phyloP scores from a whole-genome alignment of 2,888 invertebrate species.

The Scaptomyza cyrtandrae region DNA sequence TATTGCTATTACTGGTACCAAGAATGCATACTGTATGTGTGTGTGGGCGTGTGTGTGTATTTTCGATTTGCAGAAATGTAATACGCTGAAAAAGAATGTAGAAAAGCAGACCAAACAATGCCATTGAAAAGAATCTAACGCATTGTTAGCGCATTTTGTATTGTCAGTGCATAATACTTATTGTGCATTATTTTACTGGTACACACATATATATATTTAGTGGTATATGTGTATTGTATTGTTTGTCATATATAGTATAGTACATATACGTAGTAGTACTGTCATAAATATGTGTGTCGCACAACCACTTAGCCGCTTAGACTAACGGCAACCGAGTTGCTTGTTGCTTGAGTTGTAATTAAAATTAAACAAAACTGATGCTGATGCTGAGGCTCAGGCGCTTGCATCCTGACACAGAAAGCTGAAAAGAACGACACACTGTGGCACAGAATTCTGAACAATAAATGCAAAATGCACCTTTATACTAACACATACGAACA shows the following conservation, averaged over 20 bases:
- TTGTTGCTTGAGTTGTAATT: slow-evolving; percentile 73
- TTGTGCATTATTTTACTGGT: slow-evolving; percentile 19
- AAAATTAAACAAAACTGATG: slow-evolving; percentile 70
- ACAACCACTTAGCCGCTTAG: slow-evolving; percentile 26
- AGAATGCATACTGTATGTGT: slow-evolving; percentile 11
- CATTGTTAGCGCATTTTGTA: slow-evolving; percentile 53
- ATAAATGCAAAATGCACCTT: slow-evolving; percentile 17
- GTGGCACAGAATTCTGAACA: slow-evolving; percentile 41
- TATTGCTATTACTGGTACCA: slow-evolving; percentile 36
- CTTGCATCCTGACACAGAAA: slow-evolving; percentile 67
- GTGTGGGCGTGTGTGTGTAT: slow-evolving; percentile 16
- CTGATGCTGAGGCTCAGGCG: slow-evolving; percentile 24
- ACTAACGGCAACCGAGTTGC: slow-evolving; percentile 48
- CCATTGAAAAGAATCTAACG: slow-evolving; percentile 25
- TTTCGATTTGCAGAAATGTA: slow-evolving; percentile 31
- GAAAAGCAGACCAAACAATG: slow-evolving; percentile 43
- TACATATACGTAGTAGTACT: slow-evolving; percentile 4
- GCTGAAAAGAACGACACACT: slow-evolving; percentile 37
- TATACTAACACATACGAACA: slow-evolving; percentile 24
- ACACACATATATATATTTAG: background rate
- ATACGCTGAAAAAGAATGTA: background rate
- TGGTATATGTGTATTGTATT: too few species aligned
- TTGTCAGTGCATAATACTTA: slow-evolving; percentile 51
- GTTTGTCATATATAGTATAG: too few species aligned
- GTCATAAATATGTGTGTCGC: slow-evolving; percentile 25